phyloP scores from a whole-genome alignment of 2,797 vertebrate species.

The Knipowitschia caucasica region DNA sequence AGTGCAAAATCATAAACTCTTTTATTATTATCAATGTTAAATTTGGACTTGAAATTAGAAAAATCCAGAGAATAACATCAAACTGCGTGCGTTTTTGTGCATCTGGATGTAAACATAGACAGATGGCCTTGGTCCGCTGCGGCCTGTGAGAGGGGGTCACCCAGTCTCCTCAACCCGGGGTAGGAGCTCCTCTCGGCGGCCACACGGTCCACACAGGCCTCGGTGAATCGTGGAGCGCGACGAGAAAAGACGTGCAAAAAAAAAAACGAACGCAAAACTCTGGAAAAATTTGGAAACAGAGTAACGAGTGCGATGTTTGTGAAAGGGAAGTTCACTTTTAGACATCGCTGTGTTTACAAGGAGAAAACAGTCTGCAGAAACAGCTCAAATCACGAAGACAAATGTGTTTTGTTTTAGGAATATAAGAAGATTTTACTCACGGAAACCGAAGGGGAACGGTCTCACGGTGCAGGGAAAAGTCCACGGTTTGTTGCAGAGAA shows the following conservation, averaged over 20 bases:
- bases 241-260: background rate
- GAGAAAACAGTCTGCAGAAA: background rate
- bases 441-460: background rate
- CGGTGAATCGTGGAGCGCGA: background rate
- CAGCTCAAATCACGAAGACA: too few species aligned
- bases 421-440: constrained; percentile 27
- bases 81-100: too few species aligned
- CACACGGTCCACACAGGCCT: constrained; percentile 30
- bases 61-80: too few species aligned
- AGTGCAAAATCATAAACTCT: too few species aligned
- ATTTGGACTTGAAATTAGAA: too few species aligned
- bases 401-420: background rate
- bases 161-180: constrained; percentile 19
- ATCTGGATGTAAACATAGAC: too few species aligned
- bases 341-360: constrained; percentile 30
- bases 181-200: constrained; percentile 3
- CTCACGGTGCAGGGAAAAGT: background rate
- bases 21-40: too few species aligned
- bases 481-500: background rate
- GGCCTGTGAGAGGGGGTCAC: constrained; percentile 22
- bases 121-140: background rate
- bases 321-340: too few species aligned
- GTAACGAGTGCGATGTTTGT: too few species aligned
- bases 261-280: background rate
- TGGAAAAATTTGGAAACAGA: too few species aligned